A percentile compares a stretch with the other conserved stretches of the same genome.
Evolutionary conservation across 2,888 invertebrate species (phyloP).

Genomic region (Halocaridina rubra): DNA sequence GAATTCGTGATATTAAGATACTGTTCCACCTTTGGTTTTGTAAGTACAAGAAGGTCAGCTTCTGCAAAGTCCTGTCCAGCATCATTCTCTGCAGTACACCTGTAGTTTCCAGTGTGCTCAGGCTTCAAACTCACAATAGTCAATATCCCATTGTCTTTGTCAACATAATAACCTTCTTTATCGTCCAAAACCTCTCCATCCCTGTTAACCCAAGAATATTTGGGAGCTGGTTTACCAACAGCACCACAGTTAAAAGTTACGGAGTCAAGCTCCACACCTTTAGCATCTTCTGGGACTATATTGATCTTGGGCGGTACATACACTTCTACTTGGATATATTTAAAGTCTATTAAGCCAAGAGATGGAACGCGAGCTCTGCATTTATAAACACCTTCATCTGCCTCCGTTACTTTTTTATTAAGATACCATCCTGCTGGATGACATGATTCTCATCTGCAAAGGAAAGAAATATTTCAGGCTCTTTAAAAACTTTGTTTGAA

Average conservation of each 20-base stretch:
- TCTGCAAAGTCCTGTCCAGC: slow-evolving; percentile 46
- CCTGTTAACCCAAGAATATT: slow-evolving; percentile 83
- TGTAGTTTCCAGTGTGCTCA: slow-evolving; percentile 74
- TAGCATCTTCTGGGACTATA: slow-evolving; percentile 67
- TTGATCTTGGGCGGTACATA: slow-evolving; percentile 75
- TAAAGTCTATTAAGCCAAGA: slow-evolving; percentile 82
- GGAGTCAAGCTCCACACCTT: slow-evolving; percentile 84
- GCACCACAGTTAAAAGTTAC: slow-evolving; percentile 82
- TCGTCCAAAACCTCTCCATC: slow-evolving; percentile 78
- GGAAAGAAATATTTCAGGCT: not conserved
- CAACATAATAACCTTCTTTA: slow-evolving; percentile 66
- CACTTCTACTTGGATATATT: slow-evolving; percentile 78
- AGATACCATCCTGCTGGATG: slow-evolving; percentile 76
- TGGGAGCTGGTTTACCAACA: slow-evolving; percentile 85
- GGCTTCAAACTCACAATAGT: slow-evolving; percentile 81
- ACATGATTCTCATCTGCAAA: slow-evolving; percentile 76
- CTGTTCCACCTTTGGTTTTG: slow-evolving; percentile 84
- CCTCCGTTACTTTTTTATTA: slow-evolving; percentile 81
- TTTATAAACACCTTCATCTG: slow-evolving; percentile 87
- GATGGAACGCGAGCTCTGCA: slow-evolving; percentile 87
- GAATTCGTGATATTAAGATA: slow-evolving; percentile 79
- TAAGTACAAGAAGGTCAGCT: slow-evolving; percentile 72
- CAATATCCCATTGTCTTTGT: slow-evolving; percentile 75
- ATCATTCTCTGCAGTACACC: slow-evolving; percentile 50
- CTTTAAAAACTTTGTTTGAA: no score